Evolutionary conservation across 2,888 invertebrate genomes (phyloP), one percentile per base, ranked within the genome.

Genomic region (Sipunculus nudus): DNA sequence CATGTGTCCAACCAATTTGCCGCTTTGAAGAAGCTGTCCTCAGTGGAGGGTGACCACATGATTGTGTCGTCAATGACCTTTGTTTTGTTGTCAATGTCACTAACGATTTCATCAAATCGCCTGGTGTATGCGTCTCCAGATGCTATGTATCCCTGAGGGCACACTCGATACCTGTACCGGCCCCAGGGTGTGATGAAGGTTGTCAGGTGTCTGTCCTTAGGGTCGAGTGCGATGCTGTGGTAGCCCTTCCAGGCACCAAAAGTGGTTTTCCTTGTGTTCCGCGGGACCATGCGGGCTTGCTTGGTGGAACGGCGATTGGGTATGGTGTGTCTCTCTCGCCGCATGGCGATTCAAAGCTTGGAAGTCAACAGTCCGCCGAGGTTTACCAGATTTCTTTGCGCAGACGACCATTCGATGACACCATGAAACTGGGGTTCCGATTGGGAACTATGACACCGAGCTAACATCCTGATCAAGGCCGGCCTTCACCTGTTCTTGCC

Each of bases 1-100:
- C 54, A 54, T 4, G 23, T 54, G 29, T 73, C 67, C 1, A 69
- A 63, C 68, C 67, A 73, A n/a, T 60, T 19, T 23, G 21, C 48
- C 38, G 72, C 61, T 47, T 67, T 71, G 39, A 49, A 57, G 49
- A 68, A 72, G 57, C 61, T 67, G 23, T 68, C 66, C 35, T 67
- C 58, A 4, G 71, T 43, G n/a, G 53, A 25, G 45, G 65, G 48
- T 0, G 61, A 41, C 70, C 68, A 72, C 5, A 72, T 45, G 1
- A 71, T 61, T 40, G 61, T 53, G 45, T 67, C 66, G 28, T 73
- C 71, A 6, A 71, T 45, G 31, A 72, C 70, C 40, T 74, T 75
- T 13, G 70, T 74, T 32, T 74, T 74, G 43, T 70, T 55, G 1
- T 70, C 70, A 16, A 73, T 63, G 43, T 72, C 63, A 5, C 68